These are phyloP conservation scores for Oscheius sp. DNA, from an alignment of 2,888 invertebrate species.

Conservation along the genomic window DNA sequence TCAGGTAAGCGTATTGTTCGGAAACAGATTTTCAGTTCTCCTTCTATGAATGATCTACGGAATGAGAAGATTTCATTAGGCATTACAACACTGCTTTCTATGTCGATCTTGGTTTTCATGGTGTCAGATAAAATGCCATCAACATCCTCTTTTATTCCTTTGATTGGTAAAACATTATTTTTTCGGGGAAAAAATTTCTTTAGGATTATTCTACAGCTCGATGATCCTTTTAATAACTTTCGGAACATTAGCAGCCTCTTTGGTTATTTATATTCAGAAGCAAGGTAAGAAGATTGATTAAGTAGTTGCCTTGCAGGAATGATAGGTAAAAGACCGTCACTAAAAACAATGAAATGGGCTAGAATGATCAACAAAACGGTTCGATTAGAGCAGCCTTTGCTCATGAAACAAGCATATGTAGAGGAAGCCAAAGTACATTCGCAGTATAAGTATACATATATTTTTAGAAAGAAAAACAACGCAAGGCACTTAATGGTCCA, in stretches of 20 bases:
- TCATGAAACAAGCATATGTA: constrained; percentile 67
- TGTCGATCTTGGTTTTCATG: constrained; percentile 73
- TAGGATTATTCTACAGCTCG: constrained; percentile 73
- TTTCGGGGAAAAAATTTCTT: not conserved
- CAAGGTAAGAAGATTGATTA: constrained; percentile 35
- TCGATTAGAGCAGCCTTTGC: constrained; percentile 62
- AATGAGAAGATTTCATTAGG: constrained; percentile 67
- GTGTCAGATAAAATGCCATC: constrained; percentile 72
- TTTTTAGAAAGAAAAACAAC: constrained; percentile 4
- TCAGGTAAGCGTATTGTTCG: constrained; percentile 69
- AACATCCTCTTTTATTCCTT: constrained; percentile 73
- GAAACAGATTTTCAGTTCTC: constrained; percentile 54
- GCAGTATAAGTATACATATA: not conserved
- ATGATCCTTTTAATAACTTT: constrained; percentile 73
- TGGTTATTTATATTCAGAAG: constrained; percentile 73
- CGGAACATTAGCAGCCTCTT: constrained; percentile 72
- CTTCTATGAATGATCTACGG: constrained; percentile 60
- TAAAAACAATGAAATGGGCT: constrained; percentile 59
- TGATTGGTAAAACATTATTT: constrained; percentile 70
- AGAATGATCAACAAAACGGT: constrained; percentile 56
- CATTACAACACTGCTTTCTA: constrained; percentile 67
- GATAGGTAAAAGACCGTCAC: constrained; percentile 60
- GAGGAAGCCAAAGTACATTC: constrained; percentile 8
- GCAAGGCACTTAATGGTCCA: constrained; percentile 12
- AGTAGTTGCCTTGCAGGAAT: constrained; percentile 44